Percentiles rank a stretch among this genome's conserved stretches.
phyloP scores from a whole-genome alignment of 2,113 vertebrate species.

The Salvelinus alpinus region DNA sequence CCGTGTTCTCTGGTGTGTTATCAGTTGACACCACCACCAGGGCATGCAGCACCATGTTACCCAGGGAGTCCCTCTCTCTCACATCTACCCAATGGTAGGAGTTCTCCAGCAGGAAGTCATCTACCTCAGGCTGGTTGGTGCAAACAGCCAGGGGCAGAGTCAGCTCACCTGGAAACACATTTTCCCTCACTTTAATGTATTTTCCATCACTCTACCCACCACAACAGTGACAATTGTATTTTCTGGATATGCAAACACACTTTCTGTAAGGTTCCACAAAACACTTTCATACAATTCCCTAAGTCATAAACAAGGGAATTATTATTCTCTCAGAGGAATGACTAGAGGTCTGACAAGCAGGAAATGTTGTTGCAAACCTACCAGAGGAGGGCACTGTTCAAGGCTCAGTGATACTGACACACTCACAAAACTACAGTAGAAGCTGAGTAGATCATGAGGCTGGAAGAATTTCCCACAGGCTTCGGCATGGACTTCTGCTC shows the following conservation, averaged over 20 bases:
- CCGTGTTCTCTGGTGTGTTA: constrained; percentile 85
- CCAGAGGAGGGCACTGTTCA: neutral
- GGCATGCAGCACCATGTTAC: constrained; percentile 89
- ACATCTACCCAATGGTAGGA: constrained; percentile 75
- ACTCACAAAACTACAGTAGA: constrained; percentile 89
- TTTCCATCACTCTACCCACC: no score
- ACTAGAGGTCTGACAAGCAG: neutral
- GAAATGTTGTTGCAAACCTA: neutral
- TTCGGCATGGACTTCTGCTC: constrained; percentile 86
- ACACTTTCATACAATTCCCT: neutral
- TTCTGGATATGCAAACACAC: no score
- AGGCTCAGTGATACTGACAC: neutral
- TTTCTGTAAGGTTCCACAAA: neutral
- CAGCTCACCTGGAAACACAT: constrained; percentile 80
- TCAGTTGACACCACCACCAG: constrained; percentile 85
- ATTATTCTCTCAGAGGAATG: neutral
- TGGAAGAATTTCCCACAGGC: constrained; percentile 93
- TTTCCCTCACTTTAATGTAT: neutral
- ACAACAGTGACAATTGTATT: neutral
- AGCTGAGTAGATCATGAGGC: constrained; percentile 81
- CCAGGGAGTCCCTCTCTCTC: constrained; percentile 77
- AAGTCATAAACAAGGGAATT: neutral
- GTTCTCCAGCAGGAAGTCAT: constrained; percentile 88
- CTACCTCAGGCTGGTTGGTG: constrained; percentile 90
- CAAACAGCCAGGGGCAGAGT: constrained; percentile 93